phyloP scores from a whole-genome alignment of 1,140 invertebrate genomes.

The Aricia agestis region DNA sequence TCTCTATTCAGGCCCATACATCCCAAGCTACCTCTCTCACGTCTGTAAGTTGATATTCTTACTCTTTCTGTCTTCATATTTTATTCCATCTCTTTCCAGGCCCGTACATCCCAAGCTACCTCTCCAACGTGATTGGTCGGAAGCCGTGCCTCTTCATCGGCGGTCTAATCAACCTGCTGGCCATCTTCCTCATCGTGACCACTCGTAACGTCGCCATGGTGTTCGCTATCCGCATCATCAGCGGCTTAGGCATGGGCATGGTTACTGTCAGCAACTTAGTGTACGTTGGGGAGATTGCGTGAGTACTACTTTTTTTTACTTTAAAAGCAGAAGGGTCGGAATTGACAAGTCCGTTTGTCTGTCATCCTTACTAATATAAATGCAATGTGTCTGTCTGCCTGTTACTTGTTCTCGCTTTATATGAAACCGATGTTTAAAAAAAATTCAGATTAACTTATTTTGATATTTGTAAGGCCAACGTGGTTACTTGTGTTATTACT shows the following conservation, averaged over 20 bases:
- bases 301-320: conserved; percentile 24
- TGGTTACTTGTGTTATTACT: no score
- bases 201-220: conserved; percentile 42
- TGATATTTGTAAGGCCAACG: no score
- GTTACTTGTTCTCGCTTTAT: no score
- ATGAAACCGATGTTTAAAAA: no score
- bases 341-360: no score
- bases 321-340: no score
- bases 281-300: conserved; percentile 51
- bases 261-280: conserved; percentile 44
- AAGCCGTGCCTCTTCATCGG: conserved; percentile 45
- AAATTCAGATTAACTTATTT: no score
- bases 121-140: conserved; percentile 45
- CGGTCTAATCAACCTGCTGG: conserved; percentile 36
- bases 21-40: conserved; percentile 45
- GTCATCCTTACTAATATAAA: no score
- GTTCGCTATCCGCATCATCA: conserved; percentile 41
- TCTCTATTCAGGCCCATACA: conserved; percentile 41
- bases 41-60: no score
- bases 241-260: conserved; percentile 42
- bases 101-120: conserved; percentile 42
- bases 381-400: no score
- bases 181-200: conserved; percentile 36
- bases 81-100: conserved; percentile 36
- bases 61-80: no score